phyloP scores from a whole-genome alignment of 53 echinoderm and acorn worm genomes.

The Stichopus horrens region DNA sequence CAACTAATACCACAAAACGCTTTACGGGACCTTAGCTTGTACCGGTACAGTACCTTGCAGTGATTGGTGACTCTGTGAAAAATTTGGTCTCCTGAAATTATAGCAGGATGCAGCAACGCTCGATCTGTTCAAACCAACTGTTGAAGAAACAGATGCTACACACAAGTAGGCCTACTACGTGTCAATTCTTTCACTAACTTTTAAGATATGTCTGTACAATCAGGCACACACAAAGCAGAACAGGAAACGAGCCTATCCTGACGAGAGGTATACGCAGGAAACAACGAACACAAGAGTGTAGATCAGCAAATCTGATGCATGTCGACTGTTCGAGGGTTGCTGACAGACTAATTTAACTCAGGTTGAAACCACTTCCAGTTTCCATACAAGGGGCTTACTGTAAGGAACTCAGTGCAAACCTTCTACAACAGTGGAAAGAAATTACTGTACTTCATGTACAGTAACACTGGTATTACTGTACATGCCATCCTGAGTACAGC shows the following conservation, averaged over 20 bases:
- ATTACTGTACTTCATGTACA: no score
- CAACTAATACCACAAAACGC: no score
- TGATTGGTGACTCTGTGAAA: no score
- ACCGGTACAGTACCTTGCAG: no score
- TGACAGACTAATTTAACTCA: background rate
- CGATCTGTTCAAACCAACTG: no score
- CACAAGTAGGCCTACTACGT: no score
- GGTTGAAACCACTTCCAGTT: background rate
- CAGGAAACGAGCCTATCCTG: conserved; percentile 32
- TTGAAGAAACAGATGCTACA: no score
- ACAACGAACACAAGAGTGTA: background rate
- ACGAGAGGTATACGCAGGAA: background rate
- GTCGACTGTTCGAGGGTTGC: background rate
- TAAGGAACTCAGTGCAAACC: background rate
- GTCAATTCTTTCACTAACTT: background rate
- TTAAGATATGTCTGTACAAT: background rate
- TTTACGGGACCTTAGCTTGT: no score
- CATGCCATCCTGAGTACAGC: no score
- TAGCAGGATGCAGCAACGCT: no score
- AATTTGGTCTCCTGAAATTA: no score
- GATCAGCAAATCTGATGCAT: background rate
- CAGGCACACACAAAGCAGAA: background rate
- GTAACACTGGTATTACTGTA: no score
- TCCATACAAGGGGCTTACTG: background rate
- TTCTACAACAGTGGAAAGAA: background rate